These are phyloP conservation scores for Cuniculus paca DNA, from an alignment of 2,797 vertebrate genomes.

Conservation along the genomic window DNA sequence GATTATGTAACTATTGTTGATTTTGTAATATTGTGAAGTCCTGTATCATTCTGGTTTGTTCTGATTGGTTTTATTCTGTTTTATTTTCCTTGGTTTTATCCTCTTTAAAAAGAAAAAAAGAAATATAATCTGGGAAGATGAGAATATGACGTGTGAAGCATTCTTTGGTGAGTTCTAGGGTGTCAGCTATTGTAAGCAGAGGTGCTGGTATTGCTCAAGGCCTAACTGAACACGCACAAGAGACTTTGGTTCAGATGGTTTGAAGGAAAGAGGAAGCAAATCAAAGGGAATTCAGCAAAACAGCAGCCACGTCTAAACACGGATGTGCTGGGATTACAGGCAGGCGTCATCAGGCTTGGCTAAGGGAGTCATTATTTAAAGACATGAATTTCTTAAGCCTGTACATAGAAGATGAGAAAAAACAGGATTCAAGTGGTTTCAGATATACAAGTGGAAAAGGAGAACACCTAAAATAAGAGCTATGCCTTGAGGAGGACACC, in stretches of 20 bases:
- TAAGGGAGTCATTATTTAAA: background rate
- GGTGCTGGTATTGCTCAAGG: background rate
- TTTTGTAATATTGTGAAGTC: no score
- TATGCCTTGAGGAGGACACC: background rate
- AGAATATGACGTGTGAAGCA: background rate
- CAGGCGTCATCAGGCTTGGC: no score
- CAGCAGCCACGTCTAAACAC: background rate
- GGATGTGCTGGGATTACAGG: no score
- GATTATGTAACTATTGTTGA: no score
- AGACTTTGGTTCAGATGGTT: background rate
- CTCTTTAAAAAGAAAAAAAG: no score
- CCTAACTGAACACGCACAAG: background rate
- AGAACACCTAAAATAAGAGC: background rate
- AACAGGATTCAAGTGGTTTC: background rate
- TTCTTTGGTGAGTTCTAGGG: background rate
- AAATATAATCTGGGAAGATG: background rate
- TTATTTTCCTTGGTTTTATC: no score
- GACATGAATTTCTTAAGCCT: background rate
- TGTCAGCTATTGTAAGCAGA: background rate
- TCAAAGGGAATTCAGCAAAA: background rate
- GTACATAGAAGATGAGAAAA: background rate
- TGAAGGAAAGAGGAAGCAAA: conserved; percentile 13
- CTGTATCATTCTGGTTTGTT: no score
- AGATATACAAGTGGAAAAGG: background rate
- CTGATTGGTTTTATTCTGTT: no score